Percentiles rank a stretch among this genome's conserved stretches.
Conservation (phyloP, 2,797 vertebrate genomes). For the Perodicticus potto region DNA sequence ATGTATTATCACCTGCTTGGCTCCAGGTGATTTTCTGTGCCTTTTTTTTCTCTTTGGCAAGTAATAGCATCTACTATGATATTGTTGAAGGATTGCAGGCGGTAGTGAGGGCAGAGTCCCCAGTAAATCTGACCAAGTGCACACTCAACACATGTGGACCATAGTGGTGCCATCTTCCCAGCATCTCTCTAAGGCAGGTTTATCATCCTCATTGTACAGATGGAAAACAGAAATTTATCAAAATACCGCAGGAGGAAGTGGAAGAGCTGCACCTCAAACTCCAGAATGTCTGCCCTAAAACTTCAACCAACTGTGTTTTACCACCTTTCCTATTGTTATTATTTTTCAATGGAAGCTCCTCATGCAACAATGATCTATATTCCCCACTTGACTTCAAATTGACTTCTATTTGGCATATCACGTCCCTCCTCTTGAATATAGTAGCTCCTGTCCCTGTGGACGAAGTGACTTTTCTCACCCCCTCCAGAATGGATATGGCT, state of each 20-base stretch:
- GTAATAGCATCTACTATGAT: background rate
- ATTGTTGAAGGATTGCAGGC: background rate
- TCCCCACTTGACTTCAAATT: background rate
- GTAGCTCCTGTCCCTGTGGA: background rate
- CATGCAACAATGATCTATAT: background rate
- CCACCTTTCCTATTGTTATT: background rate
- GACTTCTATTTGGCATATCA: background rate
- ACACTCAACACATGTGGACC: background rate
- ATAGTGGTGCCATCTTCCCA: rapidly evolving
- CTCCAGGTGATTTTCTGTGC: background rate
- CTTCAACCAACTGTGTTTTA: background rate
- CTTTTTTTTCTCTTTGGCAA: background rate
- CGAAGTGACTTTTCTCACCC: background rate
- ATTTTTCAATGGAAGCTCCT: background rate
- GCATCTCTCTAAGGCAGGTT: background rate
- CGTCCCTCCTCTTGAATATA: background rate
- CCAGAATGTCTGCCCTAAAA: background rate
- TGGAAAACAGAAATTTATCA: background rate
- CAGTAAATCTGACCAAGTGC: background rate
- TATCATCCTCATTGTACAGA: background rate
- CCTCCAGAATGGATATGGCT: background rate
- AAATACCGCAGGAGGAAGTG: background rate
- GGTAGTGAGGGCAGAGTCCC: too few relatives aligned
- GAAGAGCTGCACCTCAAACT: background rate
- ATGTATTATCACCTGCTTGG: background rate